Evolutionary conservation across 2,888 invertebrate species (phyloP).

Genomic region (Scotopteryx bipunctaria): DNA sequence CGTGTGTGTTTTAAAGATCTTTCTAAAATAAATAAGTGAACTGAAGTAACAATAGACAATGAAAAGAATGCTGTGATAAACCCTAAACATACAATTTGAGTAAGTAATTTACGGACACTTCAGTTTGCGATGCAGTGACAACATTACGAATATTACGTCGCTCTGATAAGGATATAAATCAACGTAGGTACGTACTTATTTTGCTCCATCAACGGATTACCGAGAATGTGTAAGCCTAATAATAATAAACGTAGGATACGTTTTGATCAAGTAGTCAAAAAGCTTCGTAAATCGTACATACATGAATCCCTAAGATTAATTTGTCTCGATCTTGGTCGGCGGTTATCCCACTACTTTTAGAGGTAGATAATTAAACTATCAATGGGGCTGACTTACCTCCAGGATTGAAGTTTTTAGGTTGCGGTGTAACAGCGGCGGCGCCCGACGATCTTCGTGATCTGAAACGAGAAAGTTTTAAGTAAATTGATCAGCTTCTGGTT

Average conservation of each 20-base stretch:
- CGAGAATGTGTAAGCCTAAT: background rate
- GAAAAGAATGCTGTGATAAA: conserved; percentile 4
- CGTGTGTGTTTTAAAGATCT: background rate
- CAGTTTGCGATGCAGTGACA: background rate
- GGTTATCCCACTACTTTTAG: background rate
- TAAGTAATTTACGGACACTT: conserved; percentile 6
- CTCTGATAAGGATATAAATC: background rate
- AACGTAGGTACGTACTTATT: background rate
- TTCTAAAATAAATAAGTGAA: conserved; percentile 1
- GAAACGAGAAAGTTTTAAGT: conserved; percentile 53
- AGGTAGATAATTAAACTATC: background rate
- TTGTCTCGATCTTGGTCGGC: background rate
- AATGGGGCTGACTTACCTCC: conserved; percentile 84
- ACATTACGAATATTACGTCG: background rate
- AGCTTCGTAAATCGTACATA: background rate
- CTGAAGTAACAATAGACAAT: conserved; percentile 1
- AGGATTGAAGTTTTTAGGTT: conserved; percentile 88
- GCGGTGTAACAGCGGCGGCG: conserved; percentile 88
- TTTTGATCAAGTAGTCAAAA: background rate
- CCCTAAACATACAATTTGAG: background rate
- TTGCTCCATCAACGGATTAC: background rate
- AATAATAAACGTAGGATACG: background rate
- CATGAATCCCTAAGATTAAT: background rate
- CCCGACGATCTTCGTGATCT: conserved; percentile 92
- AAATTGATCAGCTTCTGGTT: conserved; percentile 7